Base-by-base conservation (phyloP, 2,113 vertebrate genomes). In the Heliornis fulica region DNA sequence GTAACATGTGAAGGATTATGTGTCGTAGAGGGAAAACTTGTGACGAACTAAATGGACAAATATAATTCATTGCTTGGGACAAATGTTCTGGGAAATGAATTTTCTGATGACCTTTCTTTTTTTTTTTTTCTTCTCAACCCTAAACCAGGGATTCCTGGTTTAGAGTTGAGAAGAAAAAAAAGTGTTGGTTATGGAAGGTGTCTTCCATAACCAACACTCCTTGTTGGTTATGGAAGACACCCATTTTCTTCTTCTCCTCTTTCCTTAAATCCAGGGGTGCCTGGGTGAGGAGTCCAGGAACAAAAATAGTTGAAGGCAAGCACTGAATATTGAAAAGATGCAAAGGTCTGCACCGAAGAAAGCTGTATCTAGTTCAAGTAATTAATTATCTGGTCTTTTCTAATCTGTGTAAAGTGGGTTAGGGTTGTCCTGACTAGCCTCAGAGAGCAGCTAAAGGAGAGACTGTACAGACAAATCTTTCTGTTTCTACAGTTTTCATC, bases 1-100 rank as follows among this genome's bases (percentile, higher is more conserved):
- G 48, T 80, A 90, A 94, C 78, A 87, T 82, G 36, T 80, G 74
- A 90, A 86, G 93, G 64, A 93, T 89, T 96, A 41, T 68, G 32
- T 83, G 92, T 74, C 46, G 6, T 34, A 94, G 43, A 57, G 19
- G 13, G 72, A 91, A 94, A 96, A 85, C 13, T 68, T 93, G 57
- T 92, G 75, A 94, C 0, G 15, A 79, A 83, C 46, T 95, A 91
- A 77, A 95, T 43, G 74, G 63, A 80, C 63, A 95, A 92, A 94
- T 85, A 95, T 66, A 95, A 89, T 36, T 38, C 13, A 28, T 76
- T 92, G 54, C 84, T 89, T 93, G 46, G 45, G 78, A 79, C 10
- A 95, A 78, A n/a, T 7, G 25, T 54, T 66, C 71, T 48, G 91
- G 57, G 85, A 96, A 91, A 93, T 32, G 2, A 61, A 74, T 88